A percentile compares a stretch with the other conserved stretches of the same genome.
Evolutionary conservation across 2,113 vertebrate genomes (phyloP).

Genomic region (Hiodon tergisus): DNA sequence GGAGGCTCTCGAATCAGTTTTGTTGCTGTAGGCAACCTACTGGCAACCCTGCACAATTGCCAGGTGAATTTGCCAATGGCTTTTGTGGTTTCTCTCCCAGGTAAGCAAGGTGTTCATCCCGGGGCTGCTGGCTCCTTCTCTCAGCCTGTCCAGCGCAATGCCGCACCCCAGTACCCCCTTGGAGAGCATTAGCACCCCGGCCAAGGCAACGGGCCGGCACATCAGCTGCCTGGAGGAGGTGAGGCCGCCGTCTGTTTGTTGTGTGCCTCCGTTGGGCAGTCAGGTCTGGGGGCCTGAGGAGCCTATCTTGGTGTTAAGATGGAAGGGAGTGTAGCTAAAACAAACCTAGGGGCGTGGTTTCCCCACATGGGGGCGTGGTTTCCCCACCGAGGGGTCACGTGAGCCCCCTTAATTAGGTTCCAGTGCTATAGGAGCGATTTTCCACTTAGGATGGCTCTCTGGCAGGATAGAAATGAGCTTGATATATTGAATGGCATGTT

Average conservation of each 20-base stretch:
- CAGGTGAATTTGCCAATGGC: no score
- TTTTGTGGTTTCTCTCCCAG: conserved; percentile 48
- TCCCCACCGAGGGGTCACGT: no score
- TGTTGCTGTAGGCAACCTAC: background rate
- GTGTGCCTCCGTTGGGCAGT: background rate
- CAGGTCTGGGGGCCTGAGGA: no score
- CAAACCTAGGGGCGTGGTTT: no score
- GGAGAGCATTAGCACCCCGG: conserved; percentile 76
- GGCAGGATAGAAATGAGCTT: no score
- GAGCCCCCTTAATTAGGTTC: no score
- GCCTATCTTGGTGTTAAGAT: no score
- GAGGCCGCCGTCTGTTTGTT: background rate
- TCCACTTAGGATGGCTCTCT: no score
- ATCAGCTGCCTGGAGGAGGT: conserved; percentile 84
- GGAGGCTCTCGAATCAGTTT: background rate
- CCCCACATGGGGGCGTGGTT: no score
- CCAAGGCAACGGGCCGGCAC: conserved; percentile 72
- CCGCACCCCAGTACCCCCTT: conserved; percentile 69
- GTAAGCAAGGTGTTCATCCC: conserved; percentile 93
- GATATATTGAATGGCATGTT: no score
- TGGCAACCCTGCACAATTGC: background rate
- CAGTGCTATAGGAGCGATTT: no score
- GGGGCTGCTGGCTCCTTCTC: conserved; percentile 73
- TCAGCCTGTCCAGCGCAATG: conserved; percentile 70
- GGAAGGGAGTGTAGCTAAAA: no score